Evolutionary conservation across 2,797 vertebrate species (phyloP).

Genomic region (Esox masquinongy): DNA sequence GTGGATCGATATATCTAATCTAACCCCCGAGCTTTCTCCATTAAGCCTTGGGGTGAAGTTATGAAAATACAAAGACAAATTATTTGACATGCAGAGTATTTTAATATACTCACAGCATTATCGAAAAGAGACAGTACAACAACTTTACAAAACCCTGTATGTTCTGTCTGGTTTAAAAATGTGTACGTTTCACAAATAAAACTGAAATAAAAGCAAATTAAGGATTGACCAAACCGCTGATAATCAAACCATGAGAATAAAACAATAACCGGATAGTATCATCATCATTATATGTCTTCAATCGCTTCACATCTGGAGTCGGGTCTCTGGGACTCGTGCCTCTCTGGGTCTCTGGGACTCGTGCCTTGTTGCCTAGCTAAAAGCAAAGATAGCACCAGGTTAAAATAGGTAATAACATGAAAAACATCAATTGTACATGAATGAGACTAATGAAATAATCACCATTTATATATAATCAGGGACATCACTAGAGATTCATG

Average conservation of each 20-base stretch:
- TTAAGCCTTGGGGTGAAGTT: background rate
- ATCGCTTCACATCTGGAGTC: background rate
- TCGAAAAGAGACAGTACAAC: constrained; percentile 38
- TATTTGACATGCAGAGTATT: constrained; percentile 21
- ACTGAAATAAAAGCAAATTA: background rate
- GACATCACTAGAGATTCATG: no score
- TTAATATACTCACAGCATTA: constrained; percentile 30
- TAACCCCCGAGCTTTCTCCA: background rate
- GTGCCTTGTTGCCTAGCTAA: background rate
- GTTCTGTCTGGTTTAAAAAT: constrained; percentile 12
- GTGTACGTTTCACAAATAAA: constrained; percentile 10
- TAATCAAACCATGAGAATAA: background rate
- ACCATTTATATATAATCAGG: no score
- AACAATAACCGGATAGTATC: background rate
- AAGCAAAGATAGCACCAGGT: background rate
- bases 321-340: background rate
- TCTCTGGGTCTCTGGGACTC: background rate
- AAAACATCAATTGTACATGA: background rate
- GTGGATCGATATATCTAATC: no score
- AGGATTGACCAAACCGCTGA: background rate
- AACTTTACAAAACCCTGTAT: constrained; percentile 49
- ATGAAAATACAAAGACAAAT: background rate
- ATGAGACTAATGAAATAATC: no score
- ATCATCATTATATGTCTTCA: background rate
- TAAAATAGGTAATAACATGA: background rate